Conservation (phyloP, 2,113 vertebrate species). For the Clarias macrocephalus region DNA sequence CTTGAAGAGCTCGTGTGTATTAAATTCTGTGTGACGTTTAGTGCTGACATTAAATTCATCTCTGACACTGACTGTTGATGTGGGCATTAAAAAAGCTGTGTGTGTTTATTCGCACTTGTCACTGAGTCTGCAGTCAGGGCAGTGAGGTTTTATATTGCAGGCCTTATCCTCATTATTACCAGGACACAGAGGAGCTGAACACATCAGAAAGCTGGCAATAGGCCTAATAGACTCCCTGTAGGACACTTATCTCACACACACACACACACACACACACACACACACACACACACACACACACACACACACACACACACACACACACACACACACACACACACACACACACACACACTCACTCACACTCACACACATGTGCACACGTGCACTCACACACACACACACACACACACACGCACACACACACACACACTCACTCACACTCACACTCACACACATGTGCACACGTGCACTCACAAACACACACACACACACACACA, state of each 20-base stretch:
- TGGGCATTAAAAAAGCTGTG: background rate
- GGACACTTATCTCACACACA: background rate
- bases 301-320: background rate
- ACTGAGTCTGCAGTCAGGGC: constrained; percentile 9
- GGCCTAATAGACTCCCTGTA: background rate
- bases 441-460: background rate
- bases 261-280: background rate
- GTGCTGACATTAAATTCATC: constrained; percentile 23
- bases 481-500: background rate
- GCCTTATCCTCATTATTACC: background rate
- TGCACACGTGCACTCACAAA: background rate
- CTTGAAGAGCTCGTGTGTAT: background rate
- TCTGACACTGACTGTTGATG: constrained; percentile 16
- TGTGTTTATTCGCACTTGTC: constrained; percentile 22
- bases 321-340: background rate
- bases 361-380: too few relatives aligned
- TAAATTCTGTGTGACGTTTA: constrained; percentile 25
- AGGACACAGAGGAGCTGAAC: constrained; percentile 13
- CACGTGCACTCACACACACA: too few relatives aligned
- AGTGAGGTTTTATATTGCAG: constrained; percentile 16
- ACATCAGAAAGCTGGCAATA: constrained; percentile 2
- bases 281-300: background rate
- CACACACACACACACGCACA: background rate
- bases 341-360: too few relatives aligned
- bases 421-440: background rate